A percentile compares a stretch with the other conserved stretches of the same genome.
Conservation (phyloP, 92 coral and sea anemone genomes). For the Galaxea fascicularis region DNA sequence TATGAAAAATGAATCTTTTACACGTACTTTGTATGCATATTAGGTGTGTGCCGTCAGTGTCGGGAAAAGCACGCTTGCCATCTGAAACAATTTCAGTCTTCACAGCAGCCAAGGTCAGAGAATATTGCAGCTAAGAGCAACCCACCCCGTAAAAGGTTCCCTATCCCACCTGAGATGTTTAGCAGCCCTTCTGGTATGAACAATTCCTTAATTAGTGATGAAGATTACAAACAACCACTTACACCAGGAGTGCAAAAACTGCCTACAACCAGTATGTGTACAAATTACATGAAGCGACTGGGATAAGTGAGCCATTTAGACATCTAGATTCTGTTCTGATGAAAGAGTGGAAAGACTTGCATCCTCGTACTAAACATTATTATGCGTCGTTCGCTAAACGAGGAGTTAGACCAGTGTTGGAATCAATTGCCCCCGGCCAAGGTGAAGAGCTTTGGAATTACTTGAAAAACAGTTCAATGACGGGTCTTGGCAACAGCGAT, state of each 20-base stretch:
- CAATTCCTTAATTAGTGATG: constrained; percentile 20
- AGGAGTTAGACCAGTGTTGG: constrained; percentile 24
- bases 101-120: too few relatives aligned
- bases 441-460: constrained; percentile 6
- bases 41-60: too few relatives aligned
- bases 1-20: constrained; percentile 26
- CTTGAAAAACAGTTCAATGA: constrained; percentile 19
- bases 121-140: too few relatives aligned
- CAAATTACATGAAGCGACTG: too few relatives aligned
- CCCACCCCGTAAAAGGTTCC: too few relatives aligned
- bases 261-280: constrained; percentile 18
- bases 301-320: too few relatives aligned
- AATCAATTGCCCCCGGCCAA: constrained; percentile 29
- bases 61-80: too few relatives aligned
- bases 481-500: constrained; percentile 19
- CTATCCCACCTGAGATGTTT: too few relatives aligned
- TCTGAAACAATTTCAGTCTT: too few relatives aligned
- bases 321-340: constrained; percentile 21
- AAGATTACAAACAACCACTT: constrained; percentile 14
- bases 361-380: constrained; percentile 27
- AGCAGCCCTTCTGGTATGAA: too few relatives aligned
- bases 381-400: constrained; percentile 13
- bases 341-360: constrained; percentile 43
- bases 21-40: not conserved
- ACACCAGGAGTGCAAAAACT: constrained; percentile 34